Evolutionary conservation across 1,140 invertebrate species (phyloP).

Genomic region (Microplitis mediator): DNA sequence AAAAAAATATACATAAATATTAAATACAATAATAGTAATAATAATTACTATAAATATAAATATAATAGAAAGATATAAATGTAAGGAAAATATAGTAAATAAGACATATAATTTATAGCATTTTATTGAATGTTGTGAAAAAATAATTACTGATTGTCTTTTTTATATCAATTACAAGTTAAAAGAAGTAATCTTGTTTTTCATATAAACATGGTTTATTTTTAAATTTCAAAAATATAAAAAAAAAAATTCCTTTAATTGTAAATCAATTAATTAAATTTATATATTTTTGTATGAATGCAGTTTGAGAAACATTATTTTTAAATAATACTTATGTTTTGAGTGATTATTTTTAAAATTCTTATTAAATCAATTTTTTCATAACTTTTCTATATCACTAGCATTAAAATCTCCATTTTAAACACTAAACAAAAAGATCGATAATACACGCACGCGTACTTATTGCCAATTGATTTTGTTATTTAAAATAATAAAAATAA

Average conservation of each 20-base stretch:
- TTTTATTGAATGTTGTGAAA: constrained; percentile 65
- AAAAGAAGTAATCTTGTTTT: no score
- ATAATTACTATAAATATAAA: constrained; percentile 45
- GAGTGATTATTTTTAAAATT: no score
- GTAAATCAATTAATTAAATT: no score
- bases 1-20: constrained; percentile 23
- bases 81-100: constrained; percentile 60
- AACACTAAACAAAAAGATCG: neutral
- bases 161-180: neutral
- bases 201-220: no score
- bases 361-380: no score
- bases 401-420: constrained; percentile 1
- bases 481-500: neutral
- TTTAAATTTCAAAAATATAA: no score
- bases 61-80: constrained; percentile 49
- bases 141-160: constrained; percentile 43
- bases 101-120: constrained; percentile 59
- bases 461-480: neutral
- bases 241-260: no score
- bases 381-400: neutral
- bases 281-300: no score
- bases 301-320: no score
- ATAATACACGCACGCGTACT: neutral
- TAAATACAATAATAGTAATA: constrained; percentile 16
- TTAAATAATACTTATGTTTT: no score